These are phyloP conservation scores for Oryzias celebensis DNA, from an alignment of 2,113 vertebrate genomes.

Conservation along the genomic window DNA sequence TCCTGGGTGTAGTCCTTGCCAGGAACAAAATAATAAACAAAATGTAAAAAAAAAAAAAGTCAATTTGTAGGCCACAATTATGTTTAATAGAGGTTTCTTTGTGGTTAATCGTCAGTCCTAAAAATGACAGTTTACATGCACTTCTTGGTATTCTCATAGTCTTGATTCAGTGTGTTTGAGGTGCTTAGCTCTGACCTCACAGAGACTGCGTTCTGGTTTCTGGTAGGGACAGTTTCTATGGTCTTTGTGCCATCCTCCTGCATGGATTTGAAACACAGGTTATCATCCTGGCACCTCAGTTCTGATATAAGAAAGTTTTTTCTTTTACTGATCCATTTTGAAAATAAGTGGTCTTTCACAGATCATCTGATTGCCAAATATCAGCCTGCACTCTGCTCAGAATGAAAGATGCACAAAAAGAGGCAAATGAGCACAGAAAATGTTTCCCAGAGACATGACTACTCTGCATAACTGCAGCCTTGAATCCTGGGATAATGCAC, in stretches of 20 bases:
- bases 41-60: background rate
- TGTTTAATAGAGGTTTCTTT: constrained; percentile 11
- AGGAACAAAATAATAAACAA: too few species aligned
- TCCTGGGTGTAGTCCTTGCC: too few species aligned
- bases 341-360: background rate
- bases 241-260: constrained; percentile 8
- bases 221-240: constrained; percentile 17
- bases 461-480: constrained; percentile 28
- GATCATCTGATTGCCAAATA: constrained; percentile 23
- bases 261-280: constrained; percentile 19
- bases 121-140: constrained; percentile 27
- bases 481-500: constrained; percentile 57
- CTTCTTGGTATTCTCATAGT: constrained; percentile 47
- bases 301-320: background rate
- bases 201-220: constrained; percentile 37
- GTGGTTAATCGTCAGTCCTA: constrained; percentile 18
- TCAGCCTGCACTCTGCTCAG: constrained; percentile 7
- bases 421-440: constrained; percentile 34
- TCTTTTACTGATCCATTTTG: too few species aligned
- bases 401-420: constrained; percentile 39
- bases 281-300: background rate
- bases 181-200: constrained; percentile 16
- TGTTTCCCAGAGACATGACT: constrained; percentile 41
- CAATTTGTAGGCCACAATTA: background rate
- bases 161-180: constrained; percentile 26